Evolutionary conservation across 2,888 invertebrate species (phyloP).

Genomic region (Chrysolina haemoptera): DNA sequence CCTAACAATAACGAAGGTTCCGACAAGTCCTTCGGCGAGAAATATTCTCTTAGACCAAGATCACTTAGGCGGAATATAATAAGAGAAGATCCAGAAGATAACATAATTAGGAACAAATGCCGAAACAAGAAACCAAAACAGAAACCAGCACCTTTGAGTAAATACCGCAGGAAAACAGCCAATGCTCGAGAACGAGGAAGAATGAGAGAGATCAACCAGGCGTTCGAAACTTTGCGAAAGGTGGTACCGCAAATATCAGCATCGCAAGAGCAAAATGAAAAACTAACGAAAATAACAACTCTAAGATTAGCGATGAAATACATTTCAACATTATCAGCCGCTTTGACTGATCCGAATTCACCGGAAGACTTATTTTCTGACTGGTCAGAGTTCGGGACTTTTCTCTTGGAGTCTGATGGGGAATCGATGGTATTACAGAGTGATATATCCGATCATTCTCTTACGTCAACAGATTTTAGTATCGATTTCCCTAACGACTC

Average conservation of each 20-base stretch:
- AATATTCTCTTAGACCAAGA: slow-evolving; percentile 68
- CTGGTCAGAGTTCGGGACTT: slow-evolving; percentile 68
- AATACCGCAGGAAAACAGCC: slow-evolving; percentile 79
- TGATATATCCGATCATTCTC: slow-evolving; percentile 67
- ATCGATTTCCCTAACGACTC: slow-evolving; percentile 67
- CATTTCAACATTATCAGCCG: slow-evolving; percentile 78
- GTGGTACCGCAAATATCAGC: slow-evolving; percentile 72
- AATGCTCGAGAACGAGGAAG: slow-evolving; percentile 78
- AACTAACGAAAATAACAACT: slow-evolving; percentile 79
- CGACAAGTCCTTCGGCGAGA: slow-evolving; percentile 61
- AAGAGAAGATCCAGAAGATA: slow-evolving; percentile 48
- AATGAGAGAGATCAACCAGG: slow-evolving; percentile 80
- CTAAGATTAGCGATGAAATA: slow-evolving; percentile 79
- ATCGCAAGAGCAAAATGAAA: slow-evolving; percentile 70
- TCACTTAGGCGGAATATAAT: slow-evolving; percentile 56
- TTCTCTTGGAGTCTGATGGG: slow-evolving; percentile 74
- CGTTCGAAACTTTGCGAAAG: slow-evolving; percentile 76
- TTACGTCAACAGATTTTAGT: slow-evolving; percentile 66
- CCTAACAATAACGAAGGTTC: slow-evolving; percentile 66
- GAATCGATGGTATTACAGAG: slow-evolving; percentile 66
- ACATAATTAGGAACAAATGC: slow-evolving; percentile 40
- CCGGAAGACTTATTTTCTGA: slow-evolving; percentile 52
- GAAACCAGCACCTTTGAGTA: slow-evolving; percentile 74
- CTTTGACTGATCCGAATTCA: slow-evolving; percentile 67
- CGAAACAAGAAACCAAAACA: slow-evolving; percentile 60